Evolutionary conservation across 2,113 vertebrate genomes (phyloP).

Genomic region (Mesembrinibis cayennensis): DNA sequence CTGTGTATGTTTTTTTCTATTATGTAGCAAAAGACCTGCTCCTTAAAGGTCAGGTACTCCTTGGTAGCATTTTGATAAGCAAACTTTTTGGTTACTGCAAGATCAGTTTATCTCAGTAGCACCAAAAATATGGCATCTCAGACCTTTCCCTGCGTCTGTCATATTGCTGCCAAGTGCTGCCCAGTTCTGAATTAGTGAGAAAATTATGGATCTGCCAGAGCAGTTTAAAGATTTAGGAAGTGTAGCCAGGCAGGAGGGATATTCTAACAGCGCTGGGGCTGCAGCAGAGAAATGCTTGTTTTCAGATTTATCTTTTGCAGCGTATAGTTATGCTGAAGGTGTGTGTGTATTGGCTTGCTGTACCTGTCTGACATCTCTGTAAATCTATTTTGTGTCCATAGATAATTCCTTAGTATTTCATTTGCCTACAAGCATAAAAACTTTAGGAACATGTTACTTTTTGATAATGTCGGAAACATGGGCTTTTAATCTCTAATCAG

Average conservation of each 20-base stretch:
- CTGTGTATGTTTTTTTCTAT: background rate
- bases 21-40: background rate
- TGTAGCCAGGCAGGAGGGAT: background rate
- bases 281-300: background rate
- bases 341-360: background rate
- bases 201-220: background rate
- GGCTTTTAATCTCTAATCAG: background rate
- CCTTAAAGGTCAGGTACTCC: background rate
- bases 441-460: background rate
- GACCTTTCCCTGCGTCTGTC: background rate
- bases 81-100: background rate
- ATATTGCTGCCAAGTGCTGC: background rate
- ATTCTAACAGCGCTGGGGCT: background rate
- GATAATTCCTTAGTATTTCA: background rate
- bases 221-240: background rate
- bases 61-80: background rate
- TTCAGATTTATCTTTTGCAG: background rate
- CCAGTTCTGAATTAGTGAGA: background rate
- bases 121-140: background rate
- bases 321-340: background rate
- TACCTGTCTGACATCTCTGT: background rate
- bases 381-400: background rate
- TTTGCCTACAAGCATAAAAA: background rate
- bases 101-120: background rate
- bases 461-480: background rate